Conservation (phyloP, 64 coral and sea anemone genomes). For the Actinia equina region DNA sequence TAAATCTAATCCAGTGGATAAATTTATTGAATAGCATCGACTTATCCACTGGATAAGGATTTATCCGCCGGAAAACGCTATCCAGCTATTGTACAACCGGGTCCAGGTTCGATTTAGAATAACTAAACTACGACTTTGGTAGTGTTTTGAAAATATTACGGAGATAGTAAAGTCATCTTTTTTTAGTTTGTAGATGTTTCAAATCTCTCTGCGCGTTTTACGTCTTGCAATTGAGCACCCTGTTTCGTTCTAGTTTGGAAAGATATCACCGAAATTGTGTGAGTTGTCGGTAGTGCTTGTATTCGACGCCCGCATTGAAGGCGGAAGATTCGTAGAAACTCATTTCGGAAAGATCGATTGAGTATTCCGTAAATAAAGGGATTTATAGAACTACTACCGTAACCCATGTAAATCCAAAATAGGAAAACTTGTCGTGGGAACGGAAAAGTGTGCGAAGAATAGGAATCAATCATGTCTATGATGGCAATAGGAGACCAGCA, state of each 20-base stretch:
- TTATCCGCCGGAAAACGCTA: too few relatives aligned
- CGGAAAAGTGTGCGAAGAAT: background rate
- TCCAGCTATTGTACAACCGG: too few relatives aligned
- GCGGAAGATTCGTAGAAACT: slow-evolving; percentile 33
- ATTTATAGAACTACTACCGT: slow-evolving; percentile 20
- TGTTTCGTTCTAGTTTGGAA: background rate
- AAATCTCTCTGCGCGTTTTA: background rate
- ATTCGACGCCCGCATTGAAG: background rate
- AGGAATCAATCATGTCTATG: slow-evolving; percentile 21
- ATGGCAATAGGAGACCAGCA: slow-evolving; percentile 32
- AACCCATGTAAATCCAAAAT: background rate
- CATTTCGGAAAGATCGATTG: slow-evolving; percentile 32
- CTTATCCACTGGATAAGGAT: too few relatives aligned
- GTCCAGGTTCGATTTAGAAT: too few relatives aligned
- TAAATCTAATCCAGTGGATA: too few relatives aligned
- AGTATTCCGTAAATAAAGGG: slow-evolving; percentile 49
- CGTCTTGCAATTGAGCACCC: background rate
- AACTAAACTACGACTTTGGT: too few relatives aligned
- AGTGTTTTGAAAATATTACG: too few relatives aligned
- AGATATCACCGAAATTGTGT: background rate
- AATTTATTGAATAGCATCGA: too few relatives aligned
- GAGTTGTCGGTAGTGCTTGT: background rate
- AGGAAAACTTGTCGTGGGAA: slow-evolving; percentile 42
- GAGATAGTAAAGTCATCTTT: too few relatives aligned
- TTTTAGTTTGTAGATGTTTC: too few relatives aligned